Base-by-base conservation (phyloP, 2,113 vertebrate genomes). In the Erinaceus europaeus region DNA sequence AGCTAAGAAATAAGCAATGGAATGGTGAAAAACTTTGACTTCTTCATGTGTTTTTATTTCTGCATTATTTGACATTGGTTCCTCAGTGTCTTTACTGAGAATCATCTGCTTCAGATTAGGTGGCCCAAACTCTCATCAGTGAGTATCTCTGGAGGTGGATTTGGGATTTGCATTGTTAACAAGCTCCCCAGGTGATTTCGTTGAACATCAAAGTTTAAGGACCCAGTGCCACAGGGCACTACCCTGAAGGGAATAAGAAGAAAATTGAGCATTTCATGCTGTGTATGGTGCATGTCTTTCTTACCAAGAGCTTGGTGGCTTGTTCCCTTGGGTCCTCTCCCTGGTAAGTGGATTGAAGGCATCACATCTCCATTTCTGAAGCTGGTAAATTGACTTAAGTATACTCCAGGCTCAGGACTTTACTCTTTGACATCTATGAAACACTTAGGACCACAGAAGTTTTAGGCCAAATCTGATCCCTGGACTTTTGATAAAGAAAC, bases 131-230 rank as follows among this genome's bases (percentile, higher is more conserved):
- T 53, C 8, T 80, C 55, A 59, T 14, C 64, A 73, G 44, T 10
- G 27, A 81, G 34, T 4, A 9, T 77, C 40, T 69, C 9, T 21
- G 32, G 29, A 59, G 34, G 4, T 52, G 21, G 10, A 59, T 9
- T 46, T 62, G 38, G 4, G 21, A 69, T 29, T 9, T 57, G 40
- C n/a, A 29, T 50, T 34, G 62, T 55, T 88, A 92, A 90, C 12
- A 79, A 92, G 55, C 29, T 90, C 92, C 36, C 81, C 62, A 59
- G 64, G 29, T 32, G n/a, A 65, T 85, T 69, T 52, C 82, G 10
- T 15, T 42, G 9, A 82, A 64, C 6, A 42, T 69, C 4, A 3
- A 79, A 82, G 71, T 71, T 77, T 69, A 85, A 71, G 27, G 32
- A 88, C n/a, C 62, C 57, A 57, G 57, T 74, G 50, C 83, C 23